A percentile compares a stretch with the other conserved stretches of the same genome.
Evolutionary conservation across 2,797 vertebrate genomes (phyloP).

Genomic region (Simalia tracyae): DNA sequence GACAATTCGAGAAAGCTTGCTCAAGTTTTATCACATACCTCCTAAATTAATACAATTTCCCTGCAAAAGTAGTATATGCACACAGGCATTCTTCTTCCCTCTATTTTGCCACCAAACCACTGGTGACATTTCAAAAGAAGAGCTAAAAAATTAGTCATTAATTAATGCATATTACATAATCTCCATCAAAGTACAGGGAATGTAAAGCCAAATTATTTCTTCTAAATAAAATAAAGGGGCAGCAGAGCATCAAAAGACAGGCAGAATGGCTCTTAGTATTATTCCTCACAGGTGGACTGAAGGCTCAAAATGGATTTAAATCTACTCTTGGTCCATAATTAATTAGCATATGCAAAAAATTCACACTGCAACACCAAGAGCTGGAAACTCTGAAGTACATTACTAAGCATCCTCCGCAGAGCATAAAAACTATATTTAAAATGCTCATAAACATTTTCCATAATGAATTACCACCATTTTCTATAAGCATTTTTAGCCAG

Average conservation of each 20-base stretch:
- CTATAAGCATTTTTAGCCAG: background rate
- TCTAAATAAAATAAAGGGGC: conserved; percentile 27
- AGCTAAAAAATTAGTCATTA: background rate
- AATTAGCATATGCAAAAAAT: background rate
- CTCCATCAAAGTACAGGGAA: no score
- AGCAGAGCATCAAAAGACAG: rapidly evolving
- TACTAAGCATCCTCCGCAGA: background rate
- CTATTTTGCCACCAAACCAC: background rate
- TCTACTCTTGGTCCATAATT: background rate
- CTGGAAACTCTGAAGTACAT: rapidly evolving
- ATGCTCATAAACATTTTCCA: background rate
- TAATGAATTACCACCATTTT: background rate
- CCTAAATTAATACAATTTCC: background rate
- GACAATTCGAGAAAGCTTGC: conserved; percentile 30
- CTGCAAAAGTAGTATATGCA: background rate
- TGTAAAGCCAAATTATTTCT: background rate
- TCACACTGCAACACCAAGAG: background rate
- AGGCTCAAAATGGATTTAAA: conserved; percentile 16
- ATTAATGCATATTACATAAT: background rate
- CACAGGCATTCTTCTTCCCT: background rate
- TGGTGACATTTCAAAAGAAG: background rate
- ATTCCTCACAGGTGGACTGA: background rate
- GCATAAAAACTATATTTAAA: background rate
- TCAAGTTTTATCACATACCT: conserved; percentile 6
- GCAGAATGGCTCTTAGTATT: background rate